Evolutionary conservation across 2,113 vertebrate genomes (phyloP).

Genomic region (Setophaga coronata): DNA sequence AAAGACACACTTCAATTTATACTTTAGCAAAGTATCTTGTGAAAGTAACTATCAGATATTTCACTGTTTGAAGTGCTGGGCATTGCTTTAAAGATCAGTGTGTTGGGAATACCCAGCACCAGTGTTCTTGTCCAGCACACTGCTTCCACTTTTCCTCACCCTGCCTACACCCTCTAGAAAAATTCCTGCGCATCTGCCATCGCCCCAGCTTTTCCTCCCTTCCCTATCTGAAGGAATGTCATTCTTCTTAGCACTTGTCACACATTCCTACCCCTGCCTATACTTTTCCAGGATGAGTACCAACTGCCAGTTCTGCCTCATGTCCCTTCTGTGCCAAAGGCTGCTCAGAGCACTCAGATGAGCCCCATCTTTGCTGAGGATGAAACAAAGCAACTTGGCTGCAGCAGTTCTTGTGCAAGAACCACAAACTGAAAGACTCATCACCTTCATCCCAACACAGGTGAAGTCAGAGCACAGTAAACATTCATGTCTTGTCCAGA

Average conservation of each 20-base stretch:
- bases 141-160: not conserved
- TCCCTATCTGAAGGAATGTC: not conserved
- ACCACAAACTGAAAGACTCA: not conserved
- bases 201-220: not conserved
- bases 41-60: not conserved
- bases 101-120: not conserved
- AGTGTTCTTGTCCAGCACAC: fast-evolving
- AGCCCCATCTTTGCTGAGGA: not conserved
- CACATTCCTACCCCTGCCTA: not conserved
- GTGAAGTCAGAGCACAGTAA: not conserved
- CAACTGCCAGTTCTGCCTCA: fast-evolving
- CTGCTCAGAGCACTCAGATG: not conserved
- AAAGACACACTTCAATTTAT: not conserved
- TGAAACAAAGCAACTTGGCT: not conserved
- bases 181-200: not conserved
- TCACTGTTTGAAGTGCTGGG: not conserved
- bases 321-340: fast-evolving
- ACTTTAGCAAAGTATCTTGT: not conserved
- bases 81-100: not conserved
- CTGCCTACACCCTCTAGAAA: not conserved
- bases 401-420: not conserved
- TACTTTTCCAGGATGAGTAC: not conserved
- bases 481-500: not conserved
- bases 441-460: not conserved
- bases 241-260: not conserved